Evolutionary conservation across 2,797 vertebrate species (phyloP), one percentile per base, ranked within the genome.

Genomic region (Sebastes kiyomatsui): DNA sequence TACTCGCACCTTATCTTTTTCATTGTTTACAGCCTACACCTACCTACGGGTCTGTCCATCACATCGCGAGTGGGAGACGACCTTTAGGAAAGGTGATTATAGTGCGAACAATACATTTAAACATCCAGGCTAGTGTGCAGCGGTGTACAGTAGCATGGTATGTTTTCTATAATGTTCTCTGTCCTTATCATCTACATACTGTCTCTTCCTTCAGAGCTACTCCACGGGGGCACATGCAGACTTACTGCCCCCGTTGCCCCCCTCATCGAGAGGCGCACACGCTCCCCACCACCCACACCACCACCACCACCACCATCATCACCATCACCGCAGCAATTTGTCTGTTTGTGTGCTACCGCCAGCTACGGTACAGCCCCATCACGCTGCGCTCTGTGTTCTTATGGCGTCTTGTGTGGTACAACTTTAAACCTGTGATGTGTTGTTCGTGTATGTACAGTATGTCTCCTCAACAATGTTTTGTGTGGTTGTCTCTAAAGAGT

Each of bases 211-310:
- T 82, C 83, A 96, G 95, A 91, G 90, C 83, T 87, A 61, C 88
- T 94, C 92, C 22, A 72, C 91, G 13, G 93, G 92, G 85, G 90
- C 91, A 8, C 90, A 95, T 0, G 94, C 96, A 90, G 96, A 96
- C 77, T 95, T 95, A 85, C 90, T 97, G 66, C 96, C 96, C 46
- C 96, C 96, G 11, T 88, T 96, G 75, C 95, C 95, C 77, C 95
- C 95, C 32, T 89, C 93, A 77, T 84, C 93, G 14, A 92, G 93
- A 72, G 81, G 88, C 2, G 46, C 91, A 87, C 92, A 93, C 20
- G 83, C 80, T n/a, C 80, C 87, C n/a, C 88, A 88, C 67, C 80
- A 77, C 49, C 88, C 86, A 74, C 91, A 92, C 78, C 91, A 91
- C 67, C 91, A 93, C 77, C 88, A 85, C 58, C 78, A 92, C 76